A percentile compares a stretch with the other conserved stretches of the same genome.
Conservation (phyloP, 2,797 vertebrate species). For the Mus spretus region DNA sequence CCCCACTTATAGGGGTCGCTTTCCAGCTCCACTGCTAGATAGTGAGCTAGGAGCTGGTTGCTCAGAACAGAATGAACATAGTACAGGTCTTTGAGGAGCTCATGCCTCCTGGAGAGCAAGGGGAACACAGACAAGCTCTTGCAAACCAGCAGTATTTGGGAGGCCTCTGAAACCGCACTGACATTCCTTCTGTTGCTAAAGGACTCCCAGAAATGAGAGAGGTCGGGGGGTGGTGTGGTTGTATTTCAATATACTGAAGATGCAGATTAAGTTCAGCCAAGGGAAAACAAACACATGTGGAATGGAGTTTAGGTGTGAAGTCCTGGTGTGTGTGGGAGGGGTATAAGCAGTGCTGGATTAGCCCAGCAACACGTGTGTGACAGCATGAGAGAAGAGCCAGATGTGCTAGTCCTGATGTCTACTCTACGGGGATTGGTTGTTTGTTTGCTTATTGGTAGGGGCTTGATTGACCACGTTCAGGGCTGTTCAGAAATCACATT, state of each 20-base stretch:
- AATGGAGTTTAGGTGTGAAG: background rate
- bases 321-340: no score
- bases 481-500: background rate
- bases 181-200: background rate
- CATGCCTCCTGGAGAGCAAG: background rate
- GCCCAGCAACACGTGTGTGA: fast-evolving
- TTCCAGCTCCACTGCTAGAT: background rate
- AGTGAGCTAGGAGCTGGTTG: background rate
- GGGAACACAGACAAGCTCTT: background rate
- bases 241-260: background rate
- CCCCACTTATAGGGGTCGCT: background rate
- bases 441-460: background rate
- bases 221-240: background rate
- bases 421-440: background rate
- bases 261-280: background rate
- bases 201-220: background rate
- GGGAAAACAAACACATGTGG: background rate
- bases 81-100: background rate
- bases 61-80: background rate
- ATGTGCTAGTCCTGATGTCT: background rate
- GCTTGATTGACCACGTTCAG: background rate
- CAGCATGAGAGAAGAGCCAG: fast-evolving
- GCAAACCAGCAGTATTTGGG: background rate
- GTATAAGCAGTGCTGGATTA: background rate
- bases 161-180: background rate